Conservation (phyloP, 2,797 vertebrate genomes). For the Dallia pectoralis region DNA sequence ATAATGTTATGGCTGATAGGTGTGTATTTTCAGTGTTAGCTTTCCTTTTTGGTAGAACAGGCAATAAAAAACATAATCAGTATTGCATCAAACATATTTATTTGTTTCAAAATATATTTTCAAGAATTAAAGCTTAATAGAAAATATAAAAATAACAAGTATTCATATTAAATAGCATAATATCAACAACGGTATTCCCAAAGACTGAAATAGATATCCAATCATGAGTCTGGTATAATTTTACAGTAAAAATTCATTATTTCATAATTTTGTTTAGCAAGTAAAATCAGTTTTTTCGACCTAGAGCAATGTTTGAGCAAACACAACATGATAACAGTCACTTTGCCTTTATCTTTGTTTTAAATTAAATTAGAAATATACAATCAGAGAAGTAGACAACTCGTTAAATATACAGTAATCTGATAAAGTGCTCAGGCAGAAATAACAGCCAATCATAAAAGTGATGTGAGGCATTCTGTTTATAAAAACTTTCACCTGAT, state of each 20-base stretch:
- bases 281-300: constrained; percentile 26
- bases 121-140: constrained; percentile 47
- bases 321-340: constrained; percentile 27
- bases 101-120: constrained; percentile 64
- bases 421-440: constrained; percentile 65
- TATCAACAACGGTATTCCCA: constrained; percentile 54
- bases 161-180: constrained; percentile 23
- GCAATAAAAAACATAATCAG: background rate
- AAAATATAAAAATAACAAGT: constrained; percentile 17
- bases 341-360: constrained; percentile 21
- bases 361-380: constrained; percentile 22
- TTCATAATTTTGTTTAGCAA: constrained; percentile 19
- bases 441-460: background rate
- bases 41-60: background rate
- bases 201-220: constrained; percentile 40
- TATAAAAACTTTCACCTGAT: background rate
- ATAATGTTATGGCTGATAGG: too few species aligned
- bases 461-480: background rate
- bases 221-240: constrained; percentile 41
- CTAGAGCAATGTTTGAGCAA: constrained; percentile 39
- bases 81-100: constrained; percentile 46
- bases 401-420: constrained; percentile 55
- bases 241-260: constrained; percentile 47
- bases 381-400: constrained; percentile 18
- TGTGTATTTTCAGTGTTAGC: background rate